Base-by-base conservation (phyloP, 1,140 invertebrate genomes). In the Macrobrachium nipponense region DNA sequence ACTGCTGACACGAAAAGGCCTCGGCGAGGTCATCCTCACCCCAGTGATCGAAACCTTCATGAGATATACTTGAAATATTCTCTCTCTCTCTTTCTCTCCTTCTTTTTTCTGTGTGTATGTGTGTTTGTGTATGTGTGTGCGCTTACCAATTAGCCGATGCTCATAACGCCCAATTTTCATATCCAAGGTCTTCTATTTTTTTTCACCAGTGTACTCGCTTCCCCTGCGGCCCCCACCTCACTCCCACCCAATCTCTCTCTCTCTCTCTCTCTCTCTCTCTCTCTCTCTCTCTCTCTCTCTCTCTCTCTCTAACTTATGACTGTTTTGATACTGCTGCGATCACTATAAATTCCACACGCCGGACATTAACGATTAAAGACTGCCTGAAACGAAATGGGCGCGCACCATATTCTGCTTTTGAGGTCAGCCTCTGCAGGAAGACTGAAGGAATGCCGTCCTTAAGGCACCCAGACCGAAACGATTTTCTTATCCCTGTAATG, bases 281-380 rank as follows among this genome's bases (percentile, higher is more conserved):
- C 15, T 58, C 64, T 43, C 59, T 75, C 75, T 27, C 15, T 58
- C 64, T 43, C 59, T 75, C 75, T 27, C 15, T 58, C 64, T 43
- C 59, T 75, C 75, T 70, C 59, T 70, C 44, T 17, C 36, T 20
- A 80, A 77, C 20, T 43, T 80, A 43, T 73, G 36, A 72, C 70
- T 61, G 43, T 61, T 60, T 66, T 43, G 58, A 87, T 68, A 82
- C 78, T 59, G 36, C 61, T 44, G n/a, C 80, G 87, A 82, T 85
- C 73, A 60, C 61, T 59, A 73, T 77, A 58, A 44, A 60, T 77
- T 79, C 73, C 17, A 43, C n/a, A 44, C 51, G 27, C 27, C 17
- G 73, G 73, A 76, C 73, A 76, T 76, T 76, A 76, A 76, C 73
- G 73, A 76, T 76, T 76, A 76, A 76, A 76, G 44, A 27, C 73